Percentiles rank a stretch among this genome's conserved stretches.
These are phyloP conservation scores for Melopsittacus undulatus DNA, from an alignment of 2,797 vertebrate species.

Conservation along the genomic window DNA sequence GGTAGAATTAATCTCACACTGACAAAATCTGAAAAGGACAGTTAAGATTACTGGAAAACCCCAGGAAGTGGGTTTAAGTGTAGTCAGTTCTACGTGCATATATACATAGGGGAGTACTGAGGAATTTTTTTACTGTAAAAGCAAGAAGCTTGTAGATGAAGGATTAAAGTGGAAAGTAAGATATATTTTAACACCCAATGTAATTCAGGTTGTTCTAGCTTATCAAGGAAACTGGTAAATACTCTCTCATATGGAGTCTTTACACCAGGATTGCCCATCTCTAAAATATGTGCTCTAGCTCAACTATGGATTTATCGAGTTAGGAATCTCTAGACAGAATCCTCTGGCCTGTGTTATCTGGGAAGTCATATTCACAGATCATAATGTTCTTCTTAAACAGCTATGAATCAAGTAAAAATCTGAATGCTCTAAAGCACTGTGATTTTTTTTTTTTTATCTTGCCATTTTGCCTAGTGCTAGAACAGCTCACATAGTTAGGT, in stretches of 20 bases:
- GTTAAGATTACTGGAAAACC: neutral
- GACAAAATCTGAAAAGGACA: neutral
- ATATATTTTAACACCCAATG: neutral
- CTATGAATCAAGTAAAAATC: neutral
- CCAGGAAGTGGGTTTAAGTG: neutral
- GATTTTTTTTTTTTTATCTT: neutral
- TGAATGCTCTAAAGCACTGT: neutral
- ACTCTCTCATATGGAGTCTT: neutral
- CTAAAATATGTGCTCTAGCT: neutral
- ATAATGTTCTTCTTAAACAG: neutral
- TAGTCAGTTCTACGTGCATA: neutral
- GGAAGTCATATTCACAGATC: neutral
- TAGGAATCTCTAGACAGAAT: slow-evolving; percentile 26
- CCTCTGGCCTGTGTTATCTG: neutral
- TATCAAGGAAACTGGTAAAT: neutral
- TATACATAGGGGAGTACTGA: neutral
- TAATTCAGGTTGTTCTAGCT: neutral
- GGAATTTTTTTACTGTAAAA: neutral
- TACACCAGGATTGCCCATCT: neutral
- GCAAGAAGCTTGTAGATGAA: neutral
- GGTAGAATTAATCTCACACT: neutral
- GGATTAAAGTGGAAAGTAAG: neutral
- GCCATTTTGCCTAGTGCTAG: neutral
- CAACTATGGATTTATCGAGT: neutral
- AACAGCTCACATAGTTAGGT: neutral